A percentile compares a stretch with the other conserved stretches of the same genome.
phyloP scores from a whole-genome alignment of 2,888 invertebrate species.

The Troides oblongomaculatus region DNA sequence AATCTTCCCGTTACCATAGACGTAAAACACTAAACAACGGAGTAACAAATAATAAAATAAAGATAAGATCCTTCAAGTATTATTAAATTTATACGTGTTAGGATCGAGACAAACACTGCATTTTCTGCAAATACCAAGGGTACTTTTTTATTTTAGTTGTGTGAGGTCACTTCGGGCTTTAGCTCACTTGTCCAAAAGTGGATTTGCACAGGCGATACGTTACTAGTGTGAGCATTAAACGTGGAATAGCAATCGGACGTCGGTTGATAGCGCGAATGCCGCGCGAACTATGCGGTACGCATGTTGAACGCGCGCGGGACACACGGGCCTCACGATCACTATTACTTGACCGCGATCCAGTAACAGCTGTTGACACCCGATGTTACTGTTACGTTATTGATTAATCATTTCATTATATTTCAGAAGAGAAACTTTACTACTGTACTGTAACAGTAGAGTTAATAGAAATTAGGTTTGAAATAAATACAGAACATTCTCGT shows the following conservation, averaged over 20 bases:
- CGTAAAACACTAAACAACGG: too few species aligned
- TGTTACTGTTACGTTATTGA: slow-evolving; percentile 32
- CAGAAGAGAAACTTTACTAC: neutral
- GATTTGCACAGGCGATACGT: neutral
- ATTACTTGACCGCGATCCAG: slow-evolving; percentile 69
- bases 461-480: too few species aligned
- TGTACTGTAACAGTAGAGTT: too few species aligned
- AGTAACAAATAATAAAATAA: too few species aligned
- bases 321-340: slow-evolving; percentile 53
- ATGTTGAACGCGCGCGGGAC: slow-evolving; percentile 53
- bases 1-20: too few species aligned
- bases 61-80: too few species aligned
- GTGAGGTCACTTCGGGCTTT: neutral
- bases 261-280: slow-evolving; percentile 60
- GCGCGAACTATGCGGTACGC: slow-evolving; percentile 57
- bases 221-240: slow-evolving; percentile 42
- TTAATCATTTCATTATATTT: neutral
- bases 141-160: neutral
- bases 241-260: slow-evolving; percentile 59
- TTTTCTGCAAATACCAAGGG: neutral
- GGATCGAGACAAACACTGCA: too few species aligned
- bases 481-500: too few species aligned
- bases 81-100: too few species aligned
- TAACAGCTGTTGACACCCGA: slow-evolving; percentile 63
- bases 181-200: neutral